Conservation (phyloP, 2,888 invertebrate species). For the Agonopterix heracliana region DNA sequence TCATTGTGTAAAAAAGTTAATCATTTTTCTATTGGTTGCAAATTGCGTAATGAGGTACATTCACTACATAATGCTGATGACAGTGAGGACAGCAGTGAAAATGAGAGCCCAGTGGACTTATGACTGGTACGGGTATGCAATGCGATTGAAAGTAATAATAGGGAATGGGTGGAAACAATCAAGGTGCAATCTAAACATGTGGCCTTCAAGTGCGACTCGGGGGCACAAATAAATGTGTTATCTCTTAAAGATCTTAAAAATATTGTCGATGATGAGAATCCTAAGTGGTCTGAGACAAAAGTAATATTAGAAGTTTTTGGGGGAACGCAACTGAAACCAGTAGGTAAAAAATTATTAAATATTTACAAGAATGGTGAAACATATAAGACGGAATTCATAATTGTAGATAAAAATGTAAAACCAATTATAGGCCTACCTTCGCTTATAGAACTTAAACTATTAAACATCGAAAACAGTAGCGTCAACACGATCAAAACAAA, state of each 20-base stretch:
- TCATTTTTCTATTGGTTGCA: conserved; percentile 7
- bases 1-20: background rate
- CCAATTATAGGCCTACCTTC: conserved; percentile 9
- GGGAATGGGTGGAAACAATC: background rate
- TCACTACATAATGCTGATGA: background rate
- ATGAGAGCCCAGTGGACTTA: conserved; percentile 1
- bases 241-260: background rate
- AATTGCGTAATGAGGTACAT: background rate
- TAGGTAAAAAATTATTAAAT: conserved; percentile 5
- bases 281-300: too few relatives aligned
- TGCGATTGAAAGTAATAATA: background rate
- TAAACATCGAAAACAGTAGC: conserved; percentile 1
- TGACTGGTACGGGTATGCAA: conserved; percentile 4
- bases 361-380: background rate
- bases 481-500: conserved; percentile 2
- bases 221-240: conserved; percentile 6
- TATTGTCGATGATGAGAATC: conserved; percentile 14
- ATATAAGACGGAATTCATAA: conserved; percentile 7
- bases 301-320: conserved; percentile 7
- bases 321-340: conserved; percentile 1
- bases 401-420: conserved; percentile 2
- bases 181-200: background rate
- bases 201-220: conserved; percentile 4
- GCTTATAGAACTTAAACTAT: conserved; percentile 7
- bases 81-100: too few relatives aligned